These are phyloP conservation scores for Pollimyrus isidori DNA, from an alignment of 2,113 vertebrate genomes.

Conservation along the genomic window DNA sequence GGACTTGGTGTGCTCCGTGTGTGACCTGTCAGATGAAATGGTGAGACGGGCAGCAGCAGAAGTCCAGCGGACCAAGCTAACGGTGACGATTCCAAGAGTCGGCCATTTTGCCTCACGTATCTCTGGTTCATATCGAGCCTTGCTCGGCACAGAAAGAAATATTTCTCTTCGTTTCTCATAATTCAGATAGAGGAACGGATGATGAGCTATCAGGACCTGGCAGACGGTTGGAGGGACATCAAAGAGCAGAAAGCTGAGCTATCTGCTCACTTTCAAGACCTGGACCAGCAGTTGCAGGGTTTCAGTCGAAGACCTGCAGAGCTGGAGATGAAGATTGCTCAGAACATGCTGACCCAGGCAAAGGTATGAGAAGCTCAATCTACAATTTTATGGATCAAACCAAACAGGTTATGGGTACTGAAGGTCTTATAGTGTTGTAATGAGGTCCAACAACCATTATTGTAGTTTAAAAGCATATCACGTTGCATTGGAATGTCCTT, in stretches of 20 bases:
- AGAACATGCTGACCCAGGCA: conserved; percentile 85
- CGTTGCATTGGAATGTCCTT: background rate
- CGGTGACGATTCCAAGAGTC: conserved; percentile 55
- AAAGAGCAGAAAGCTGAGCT: conserved; percentile 79
- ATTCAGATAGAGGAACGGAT: conserved; percentile 80
- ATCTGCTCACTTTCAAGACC: conserved; percentile 78
- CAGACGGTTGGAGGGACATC: conserved; percentile 83
- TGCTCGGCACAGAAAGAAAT: background rate
- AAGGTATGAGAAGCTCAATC: conserved; percentile 64
- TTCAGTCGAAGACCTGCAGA: conserved; percentile 79
- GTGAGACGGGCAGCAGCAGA: conserved; percentile 76
- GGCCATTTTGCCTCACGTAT: background rate
- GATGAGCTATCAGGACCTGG: conserved; percentile 73
- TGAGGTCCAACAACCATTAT: background rate
- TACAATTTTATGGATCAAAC: background rate
- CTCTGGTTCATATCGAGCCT: background rate
- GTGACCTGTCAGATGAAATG: conserved; percentile 73
- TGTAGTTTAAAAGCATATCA: background rate
- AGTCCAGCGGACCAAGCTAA: conserved; percentile 86
- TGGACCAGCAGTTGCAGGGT: conserved; percentile 81
- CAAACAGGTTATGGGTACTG: background rate
- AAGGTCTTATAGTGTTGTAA: background rate
- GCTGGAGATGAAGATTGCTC: conserved; percentile 81
- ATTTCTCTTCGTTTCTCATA: conserved; percentile 21
- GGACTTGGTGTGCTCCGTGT: conserved; percentile 85